Evolutionary conservation across 2,888 invertebrate genomes (phyloP), one percentile per base, ranked within the genome.

Genomic region (Mythimna albipuncta): DNA sequence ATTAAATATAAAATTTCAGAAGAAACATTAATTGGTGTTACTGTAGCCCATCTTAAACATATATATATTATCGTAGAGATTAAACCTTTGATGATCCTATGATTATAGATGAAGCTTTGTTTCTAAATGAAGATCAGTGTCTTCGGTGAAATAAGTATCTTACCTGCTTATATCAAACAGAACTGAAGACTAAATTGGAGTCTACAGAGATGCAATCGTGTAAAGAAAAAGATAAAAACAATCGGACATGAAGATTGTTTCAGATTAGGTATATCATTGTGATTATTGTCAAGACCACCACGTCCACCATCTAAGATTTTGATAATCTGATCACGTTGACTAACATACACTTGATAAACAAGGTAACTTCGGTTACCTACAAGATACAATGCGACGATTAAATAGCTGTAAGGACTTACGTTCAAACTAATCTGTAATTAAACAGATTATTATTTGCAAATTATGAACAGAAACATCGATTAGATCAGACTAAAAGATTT

Each of bases 281-380:
- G 2, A 47, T 47, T 47, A 19, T 19, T 47, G 47, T 47, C 47
- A 47, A 47, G 16, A 47, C 47, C 16, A 47, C 47, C 13, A 19
- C 41, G 32, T 32, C 5, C 13, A 32, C 41, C 6, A 50, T 32
- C 10, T 11, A 26, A 38, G 26, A 75, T 50, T 52, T 50, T 26
- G n/a, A 52, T 6, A 73, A 52, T 75, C 58, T 44, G 16, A 35
- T 35, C 58, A 76, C 68, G 57, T 73, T 32, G 21, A 57, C 19
- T 2, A 41, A 19, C 0, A 11, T 2, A 1, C 10, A 55, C 44
- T 26, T 44, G 58, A 58, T 32, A 58, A 1, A 26, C 6, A n/a
- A 38, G 26, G 6, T 55, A 5, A n/a, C 9, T 62, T 54, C 16
- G 54, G 11, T n/a, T 21, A n/a, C n/a, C 0, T 57, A 32, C 19